A percentile compares a stretch with the other conserved stretches of the same genome.
Conservation (phyloP, 2,888 invertebrate genomes). For the Psococerastis gibbosa region DNA sequence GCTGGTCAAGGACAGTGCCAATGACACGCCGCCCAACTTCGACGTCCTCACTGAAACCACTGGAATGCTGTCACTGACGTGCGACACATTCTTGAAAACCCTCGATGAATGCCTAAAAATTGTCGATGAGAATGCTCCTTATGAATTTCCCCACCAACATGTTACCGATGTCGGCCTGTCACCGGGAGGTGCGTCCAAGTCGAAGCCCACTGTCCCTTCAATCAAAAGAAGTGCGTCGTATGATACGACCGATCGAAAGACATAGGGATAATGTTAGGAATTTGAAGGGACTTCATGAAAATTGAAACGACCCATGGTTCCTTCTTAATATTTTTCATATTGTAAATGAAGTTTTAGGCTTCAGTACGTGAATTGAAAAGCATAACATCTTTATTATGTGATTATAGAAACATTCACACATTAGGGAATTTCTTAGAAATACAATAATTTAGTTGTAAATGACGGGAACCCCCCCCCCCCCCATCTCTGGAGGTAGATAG, state of each 20-base stretch:
- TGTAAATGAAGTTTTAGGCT: too few species aligned
- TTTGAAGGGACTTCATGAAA: too few species aligned
- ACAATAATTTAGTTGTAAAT: too few species aligned
- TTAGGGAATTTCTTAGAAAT: too few species aligned
- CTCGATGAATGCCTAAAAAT: constrained; percentile 61
- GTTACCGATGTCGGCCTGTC: constrained; percentile 22
- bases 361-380: too few species aligned
- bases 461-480: too few species aligned
- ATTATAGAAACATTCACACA: too few species aligned
- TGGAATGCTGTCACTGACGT: constrained; percentile 51
- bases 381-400: too few species aligned
- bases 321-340: too few species aligned
- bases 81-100: constrained; percentile 66
- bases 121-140: constrained; percentile 27
- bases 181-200: constrained; percentile 20
- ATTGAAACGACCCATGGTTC: too few species aligned
- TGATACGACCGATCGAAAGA: constrained; percentile 7
- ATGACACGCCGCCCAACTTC: constrained; percentile 17
- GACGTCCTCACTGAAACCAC: constrained; percentile 56
- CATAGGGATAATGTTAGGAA: too few species aligned
- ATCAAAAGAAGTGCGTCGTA: constrained; percentile 14
- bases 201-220: constrained; percentile 18
- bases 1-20: constrained; percentile 22
- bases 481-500: too few species aligned
- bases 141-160: constrained; percentile 23